These are phyloP conservation scores for Chloropsis hardwickii DNA, from an alignment of 2,113 vertebrate genomes.

Conservation along the genomic window DNA sequence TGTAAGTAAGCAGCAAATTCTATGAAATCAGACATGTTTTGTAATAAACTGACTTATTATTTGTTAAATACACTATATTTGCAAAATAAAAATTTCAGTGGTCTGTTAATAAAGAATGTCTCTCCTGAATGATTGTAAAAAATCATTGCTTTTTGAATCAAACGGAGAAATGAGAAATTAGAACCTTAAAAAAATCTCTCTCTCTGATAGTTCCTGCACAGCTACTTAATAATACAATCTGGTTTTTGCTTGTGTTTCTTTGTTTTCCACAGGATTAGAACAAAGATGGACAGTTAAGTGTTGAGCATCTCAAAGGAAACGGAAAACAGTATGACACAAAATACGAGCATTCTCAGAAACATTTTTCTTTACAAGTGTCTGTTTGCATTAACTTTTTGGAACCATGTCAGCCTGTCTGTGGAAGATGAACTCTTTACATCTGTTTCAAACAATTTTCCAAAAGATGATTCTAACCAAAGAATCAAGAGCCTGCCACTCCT, in stretches of 20 bases:
- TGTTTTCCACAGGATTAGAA: constrained; percentile 9
- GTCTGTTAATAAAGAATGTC: neutral
- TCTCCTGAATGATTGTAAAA: neutral
- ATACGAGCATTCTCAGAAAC: neutral
- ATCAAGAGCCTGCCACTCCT: constrained; percentile 37
- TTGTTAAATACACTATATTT: neutral
- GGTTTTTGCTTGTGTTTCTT: neutral
- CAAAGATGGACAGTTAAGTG: neutral
- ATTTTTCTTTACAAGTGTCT: constrained; percentile 9
- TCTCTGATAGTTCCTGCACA: neutral
- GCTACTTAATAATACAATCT: neutral
- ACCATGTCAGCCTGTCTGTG: neutral
- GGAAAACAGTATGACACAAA: neutral
- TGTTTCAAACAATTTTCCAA: constrained; percentile 1
- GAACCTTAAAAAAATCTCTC: neutral
- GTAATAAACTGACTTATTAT: neutral
- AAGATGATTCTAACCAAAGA: constrained; percentile 55
- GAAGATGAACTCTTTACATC: constrained; percentile 37
- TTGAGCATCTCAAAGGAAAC: neutral
- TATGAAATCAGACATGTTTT: neutral
- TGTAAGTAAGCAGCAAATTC: neutral
- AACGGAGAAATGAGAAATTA: neutral
- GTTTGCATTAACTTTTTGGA: constrained; percentile 26
- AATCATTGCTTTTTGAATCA: neutral
- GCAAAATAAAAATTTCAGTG: neutral